Evolutionary conservation across 2,888 invertebrate genomes (phyloP).

Genomic region (Andrena chrysosceles): DNA sequence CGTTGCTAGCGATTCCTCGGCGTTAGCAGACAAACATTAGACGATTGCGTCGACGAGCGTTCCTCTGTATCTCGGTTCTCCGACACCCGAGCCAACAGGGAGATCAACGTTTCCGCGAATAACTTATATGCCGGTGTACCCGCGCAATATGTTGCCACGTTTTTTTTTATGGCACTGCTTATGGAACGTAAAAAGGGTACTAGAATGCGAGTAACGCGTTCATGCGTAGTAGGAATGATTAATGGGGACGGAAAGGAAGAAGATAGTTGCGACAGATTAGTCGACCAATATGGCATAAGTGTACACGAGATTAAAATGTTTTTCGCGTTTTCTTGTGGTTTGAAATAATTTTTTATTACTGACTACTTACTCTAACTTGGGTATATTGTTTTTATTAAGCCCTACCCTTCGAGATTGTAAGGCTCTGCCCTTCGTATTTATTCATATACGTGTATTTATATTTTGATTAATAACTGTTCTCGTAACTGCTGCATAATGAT

Average conservation of each 20-base stretch:
- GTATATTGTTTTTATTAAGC: too few species aligned
- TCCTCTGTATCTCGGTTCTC: not conserved
- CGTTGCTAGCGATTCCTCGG: slow-evolving; percentile 6
- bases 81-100: not conserved
- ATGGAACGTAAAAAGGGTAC: not conserved
- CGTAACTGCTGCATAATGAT: not conserved
- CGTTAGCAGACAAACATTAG: not conserved
- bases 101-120: not conserved
- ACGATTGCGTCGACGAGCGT: not conserved
- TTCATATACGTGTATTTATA: too few species aligned
- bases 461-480: too few species aligned
- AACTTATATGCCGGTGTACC: not conserved
- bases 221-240: not conserved
- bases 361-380: too few species aligned
- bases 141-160: too few species aligned
- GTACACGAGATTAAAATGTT: not conserved
- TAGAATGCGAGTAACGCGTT: not conserved
- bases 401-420: too few species aligned
- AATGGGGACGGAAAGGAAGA: not conserved
- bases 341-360: too few species aligned
- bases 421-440: too few species aligned
- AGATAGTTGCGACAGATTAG: not conserved
- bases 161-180: not conserved
- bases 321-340: too few species aligned
- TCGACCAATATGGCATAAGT: not conserved